Percentiles rank a stretch among this genome's conserved stretches.
Conservation (phyloP, 2,797 vertebrate genomes). For the Notamacropus eugenii region DNA sequence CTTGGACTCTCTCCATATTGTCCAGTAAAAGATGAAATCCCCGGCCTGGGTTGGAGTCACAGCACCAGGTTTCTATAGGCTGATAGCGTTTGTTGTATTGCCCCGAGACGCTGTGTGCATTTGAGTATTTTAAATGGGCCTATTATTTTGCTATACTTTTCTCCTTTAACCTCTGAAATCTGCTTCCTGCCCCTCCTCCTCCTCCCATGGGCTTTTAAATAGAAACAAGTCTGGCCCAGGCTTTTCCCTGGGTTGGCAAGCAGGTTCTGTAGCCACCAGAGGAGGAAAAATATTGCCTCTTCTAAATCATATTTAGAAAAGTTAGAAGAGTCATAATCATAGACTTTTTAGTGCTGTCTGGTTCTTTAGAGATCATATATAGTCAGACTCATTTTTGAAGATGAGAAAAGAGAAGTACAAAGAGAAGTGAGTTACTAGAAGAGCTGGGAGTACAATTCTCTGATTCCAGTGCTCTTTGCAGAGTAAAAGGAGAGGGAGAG, state of each 20-base stretch:
- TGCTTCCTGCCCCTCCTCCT: not conserved
- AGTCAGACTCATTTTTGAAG: not conserved
- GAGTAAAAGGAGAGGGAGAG: not conserved
- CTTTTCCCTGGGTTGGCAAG: not conserved
- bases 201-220: not conserved
- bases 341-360: not conserved
- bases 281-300: not conserved
- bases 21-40: not conserved
- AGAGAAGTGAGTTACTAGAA: not conserved
- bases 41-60: not conserved
- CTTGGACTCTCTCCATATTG: not conserved
- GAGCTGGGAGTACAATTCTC: not conserved
- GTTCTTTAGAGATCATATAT: not conserved
- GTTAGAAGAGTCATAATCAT: not conserved
- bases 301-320: not conserved
- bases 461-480: not conserved
- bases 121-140: not conserved
- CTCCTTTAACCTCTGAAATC: constrained; percentile 8
- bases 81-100: not conserved
- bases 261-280: not conserved
- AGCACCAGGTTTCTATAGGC: not conserved
- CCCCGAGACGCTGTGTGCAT: constrained; percentile 10
- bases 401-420: not conserved
- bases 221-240: not conserved
- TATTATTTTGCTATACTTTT: not conserved